Evolutionary conservation across 37 sponge, comb jelly and placozoan genomes (phyloP).

Genomic region (Tethya wilhelma): DNA sequence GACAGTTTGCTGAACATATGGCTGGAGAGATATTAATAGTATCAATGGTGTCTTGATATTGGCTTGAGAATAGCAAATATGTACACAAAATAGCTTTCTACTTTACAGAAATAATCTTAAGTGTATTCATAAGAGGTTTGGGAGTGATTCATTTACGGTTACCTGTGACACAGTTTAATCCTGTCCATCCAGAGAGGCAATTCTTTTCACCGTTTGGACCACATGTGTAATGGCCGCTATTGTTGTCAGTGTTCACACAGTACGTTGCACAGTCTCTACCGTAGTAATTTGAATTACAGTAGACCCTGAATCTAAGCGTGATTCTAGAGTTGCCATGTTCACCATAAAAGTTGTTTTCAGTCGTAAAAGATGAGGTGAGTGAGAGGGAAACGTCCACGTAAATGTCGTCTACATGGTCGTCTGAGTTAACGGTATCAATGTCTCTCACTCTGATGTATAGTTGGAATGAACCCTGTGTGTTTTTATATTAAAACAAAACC

Average conservation of each 20-base stretch:
- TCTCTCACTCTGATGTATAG: conserved; percentile 34
- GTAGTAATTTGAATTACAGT: conserved; percentile 40
- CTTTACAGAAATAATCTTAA: no score
- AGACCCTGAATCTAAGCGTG: conserved; percentile 13
- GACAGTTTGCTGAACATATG: conserved; percentile 5
- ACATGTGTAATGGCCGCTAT: conserved; percentile 62
- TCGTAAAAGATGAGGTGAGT: conserved; percentile 9
- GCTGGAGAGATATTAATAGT: not conserved
- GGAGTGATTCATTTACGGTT: no score
- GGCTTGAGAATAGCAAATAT: no score
- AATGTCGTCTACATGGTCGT: conserved; percentile 55
- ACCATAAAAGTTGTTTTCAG: conserved; percentile 1
- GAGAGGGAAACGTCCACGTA: conserved; percentile 23
- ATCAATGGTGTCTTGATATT: no score
- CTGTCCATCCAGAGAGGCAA: conserved; percentile 59
- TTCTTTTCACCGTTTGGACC: conserved; percentile 38
- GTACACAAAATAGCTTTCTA: no score
- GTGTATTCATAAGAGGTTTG: no score
- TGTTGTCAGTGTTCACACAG: conserved; percentile 40
- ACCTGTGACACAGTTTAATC: conserved; percentile 45
- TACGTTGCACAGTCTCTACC: conserved; percentile 38
- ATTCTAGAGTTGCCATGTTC: conserved; percentile 32
- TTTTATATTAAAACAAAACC: not conserved
- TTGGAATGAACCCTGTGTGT: conserved; percentile 44
- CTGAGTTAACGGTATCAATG: conserved; percentile 1